Percentiles rank a stretch among this genome's conserved stretches.
Conservation (phyloP, 2,888 invertebrate species). For the Cephalotes varians region DNA sequence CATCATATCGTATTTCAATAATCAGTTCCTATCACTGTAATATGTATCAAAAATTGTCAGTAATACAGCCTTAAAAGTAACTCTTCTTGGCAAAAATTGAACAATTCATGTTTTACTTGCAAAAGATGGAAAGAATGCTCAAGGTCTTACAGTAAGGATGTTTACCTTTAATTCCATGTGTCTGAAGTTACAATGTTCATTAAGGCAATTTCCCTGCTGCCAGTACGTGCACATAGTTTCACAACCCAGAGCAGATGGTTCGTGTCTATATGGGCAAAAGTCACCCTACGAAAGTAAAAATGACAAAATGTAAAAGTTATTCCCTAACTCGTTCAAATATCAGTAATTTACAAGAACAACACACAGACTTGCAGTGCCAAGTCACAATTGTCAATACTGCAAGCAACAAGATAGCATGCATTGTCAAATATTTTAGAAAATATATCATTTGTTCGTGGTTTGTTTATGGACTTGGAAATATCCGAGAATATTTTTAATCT, state of each 20-base stretch:
- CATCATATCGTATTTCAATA: neutral
- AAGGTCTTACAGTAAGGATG: neutral
- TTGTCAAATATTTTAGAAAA: neutral
- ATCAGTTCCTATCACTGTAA: neutral
- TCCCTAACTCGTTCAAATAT: neutral
- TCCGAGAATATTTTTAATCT: neutral
- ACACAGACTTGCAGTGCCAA: constrained; percentile 64
- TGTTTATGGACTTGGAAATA: no score
- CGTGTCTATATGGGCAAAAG: constrained; percentile 93
- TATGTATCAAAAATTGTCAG: neutral
- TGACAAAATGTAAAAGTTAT: neutral
- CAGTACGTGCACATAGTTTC: constrained; percentile 93
- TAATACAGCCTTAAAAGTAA: neutral
- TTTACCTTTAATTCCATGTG: constrained; percentile 94
- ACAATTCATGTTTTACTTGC: neutral
- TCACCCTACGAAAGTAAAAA: constrained; percentile 88
- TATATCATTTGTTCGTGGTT: neutral
- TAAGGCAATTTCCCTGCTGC: constrained; percentile 93
- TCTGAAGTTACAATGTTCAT: constrained; percentile 92
- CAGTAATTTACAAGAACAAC: neutral
- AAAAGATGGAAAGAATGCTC: neutral
- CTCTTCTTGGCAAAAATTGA: neutral
- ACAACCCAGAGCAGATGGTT: constrained; percentile 93
- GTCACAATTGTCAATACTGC: constrained; percentile 61
- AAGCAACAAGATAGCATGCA: constrained; percentile 17